phyloP scores from a whole-genome alignment of 2,113 vertebrate genomes.

The Osmerus eperlanus region DNA sequence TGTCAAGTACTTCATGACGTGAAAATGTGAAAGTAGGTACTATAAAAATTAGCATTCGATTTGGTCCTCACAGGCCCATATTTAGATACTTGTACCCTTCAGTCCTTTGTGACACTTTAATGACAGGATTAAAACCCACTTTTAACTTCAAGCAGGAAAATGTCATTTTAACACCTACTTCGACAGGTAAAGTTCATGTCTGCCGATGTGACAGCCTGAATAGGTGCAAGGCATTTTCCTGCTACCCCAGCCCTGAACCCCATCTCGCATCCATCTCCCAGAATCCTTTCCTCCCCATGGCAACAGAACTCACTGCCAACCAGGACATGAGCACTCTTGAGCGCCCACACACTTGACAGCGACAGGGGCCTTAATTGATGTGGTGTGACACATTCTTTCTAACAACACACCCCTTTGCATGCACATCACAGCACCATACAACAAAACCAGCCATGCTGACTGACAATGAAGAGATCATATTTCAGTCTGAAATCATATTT shows the following conservation, averaged over 20 bases:
- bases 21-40: no score
- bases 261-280: background rate
- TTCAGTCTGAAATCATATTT: slow-evolving; percentile 36
- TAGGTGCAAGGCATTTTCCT: background rate
- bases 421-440: background rate
- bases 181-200: slow-evolving; percentile 18
- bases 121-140: background rate
- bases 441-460: background rate
- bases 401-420: background rate
- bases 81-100: slow-evolving; percentile 12
- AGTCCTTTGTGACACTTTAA: slow-evolving; percentile 14
- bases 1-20: no score
- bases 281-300: slow-evolving; percentile 36
- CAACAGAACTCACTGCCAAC: slow-evolving; percentile 30
- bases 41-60: no score
- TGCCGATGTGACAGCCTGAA: slow-evolving; percentile 26
- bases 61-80: no score
- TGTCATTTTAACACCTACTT: background rate
- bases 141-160: background rate
- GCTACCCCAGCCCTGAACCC: slow-evolving; percentile 30
- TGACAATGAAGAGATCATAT: slow-evolving; percentile 38
- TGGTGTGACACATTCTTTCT: background rate
- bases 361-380: slow-evolving; percentile 11
- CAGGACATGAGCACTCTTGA: slow-evolving; percentile 1
- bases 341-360: slow-evolving; percentile 24